Evolutionary conservation across 2,113 vertebrate species (phyloP), one percentile per base, ranked within the genome.

Genomic region (Pongo abelii): DNA sequence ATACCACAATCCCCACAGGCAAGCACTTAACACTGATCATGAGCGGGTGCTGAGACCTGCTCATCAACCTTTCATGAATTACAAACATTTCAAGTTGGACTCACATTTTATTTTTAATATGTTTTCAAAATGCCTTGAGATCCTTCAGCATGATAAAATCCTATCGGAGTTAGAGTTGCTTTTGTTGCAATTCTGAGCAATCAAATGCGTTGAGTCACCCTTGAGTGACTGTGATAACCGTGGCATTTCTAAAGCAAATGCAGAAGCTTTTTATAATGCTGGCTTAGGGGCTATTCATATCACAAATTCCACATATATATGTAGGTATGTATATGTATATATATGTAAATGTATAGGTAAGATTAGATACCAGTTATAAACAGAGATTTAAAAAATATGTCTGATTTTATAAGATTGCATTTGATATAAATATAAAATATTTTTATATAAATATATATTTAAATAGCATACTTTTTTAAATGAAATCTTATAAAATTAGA

Each of bases 1-100:
- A 92, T 88, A 55, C 80, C 67, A 40, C 90, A 25, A 35, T 92
- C 83, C 96, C 96, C 92, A 81, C 84, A 84, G 94, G 97, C 94
- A 83, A 91, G 69, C 88, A 85, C 88, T 97, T 96, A 96, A 74
- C 94, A 83, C 52, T 69, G 70, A 96, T 94, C 89, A 50, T 4
- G 27, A 85, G 84, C 79, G 18, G 25, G 61, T 48, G 52, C 75
- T 43, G 75, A 87, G 70, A 74, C 75, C 69, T 72, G 61, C 69
- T 96, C 97, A 83, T 94, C 97, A 98, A 83, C 92, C 57, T 94
- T 97, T 95, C 95, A 93, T 96, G 96, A 97, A 96, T 97, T 78
- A 83, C 93, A 97, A 96, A 95, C 80, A 92, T 94, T 90, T 95
- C 97, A 93, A 92, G 55, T 94, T 87, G 72, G 94, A 94, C 48